Evolutionary conservation across 2,113 vertebrate genomes (phyloP).

Genomic region (Fulmarus glacialis): DNA sequence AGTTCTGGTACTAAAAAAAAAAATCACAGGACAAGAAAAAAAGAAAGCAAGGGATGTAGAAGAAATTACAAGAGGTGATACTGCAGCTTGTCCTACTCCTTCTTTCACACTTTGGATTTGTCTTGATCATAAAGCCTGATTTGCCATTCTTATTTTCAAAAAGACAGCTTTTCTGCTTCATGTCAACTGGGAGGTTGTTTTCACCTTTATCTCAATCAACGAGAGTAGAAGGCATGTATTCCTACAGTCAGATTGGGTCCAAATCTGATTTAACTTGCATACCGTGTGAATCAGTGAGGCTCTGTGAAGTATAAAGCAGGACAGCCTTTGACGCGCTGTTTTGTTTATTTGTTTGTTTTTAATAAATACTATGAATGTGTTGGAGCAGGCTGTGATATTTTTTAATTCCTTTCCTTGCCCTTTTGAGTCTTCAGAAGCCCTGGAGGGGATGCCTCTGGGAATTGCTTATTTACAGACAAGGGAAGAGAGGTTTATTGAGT

Average conservation of each 20-base stretch:
- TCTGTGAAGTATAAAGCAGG: neutral
- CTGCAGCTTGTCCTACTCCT: neutral
- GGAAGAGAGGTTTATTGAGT: constrained; percentile 41
- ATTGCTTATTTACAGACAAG: constrained; percentile 56
- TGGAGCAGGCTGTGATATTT: neutral
- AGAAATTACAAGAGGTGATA: neutral
- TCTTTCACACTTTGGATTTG: neutral
- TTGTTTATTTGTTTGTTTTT: neutral
- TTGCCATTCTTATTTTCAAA: neutral
- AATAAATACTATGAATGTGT: neutral
- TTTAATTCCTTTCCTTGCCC: constrained; percentile 20
- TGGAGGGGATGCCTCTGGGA: constrained; percentile 22
- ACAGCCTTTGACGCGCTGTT: neutral
- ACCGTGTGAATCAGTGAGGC: neutral
- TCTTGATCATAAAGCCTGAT: neutral
- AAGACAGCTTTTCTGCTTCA: neutral
- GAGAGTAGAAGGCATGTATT: neutral
- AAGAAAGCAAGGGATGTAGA: neutral
- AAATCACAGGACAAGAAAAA: neutral
- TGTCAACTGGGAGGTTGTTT: neutral
- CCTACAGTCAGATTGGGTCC: neutral
- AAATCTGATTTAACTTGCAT: neutral
- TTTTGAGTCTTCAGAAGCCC: neutral
- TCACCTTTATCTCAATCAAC: neutral
- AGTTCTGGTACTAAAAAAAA: neutral